Evolutionary conservation across 2,113 vertebrate genomes (phyloP).

Genomic region (Phaethon lepturus): DNA sequence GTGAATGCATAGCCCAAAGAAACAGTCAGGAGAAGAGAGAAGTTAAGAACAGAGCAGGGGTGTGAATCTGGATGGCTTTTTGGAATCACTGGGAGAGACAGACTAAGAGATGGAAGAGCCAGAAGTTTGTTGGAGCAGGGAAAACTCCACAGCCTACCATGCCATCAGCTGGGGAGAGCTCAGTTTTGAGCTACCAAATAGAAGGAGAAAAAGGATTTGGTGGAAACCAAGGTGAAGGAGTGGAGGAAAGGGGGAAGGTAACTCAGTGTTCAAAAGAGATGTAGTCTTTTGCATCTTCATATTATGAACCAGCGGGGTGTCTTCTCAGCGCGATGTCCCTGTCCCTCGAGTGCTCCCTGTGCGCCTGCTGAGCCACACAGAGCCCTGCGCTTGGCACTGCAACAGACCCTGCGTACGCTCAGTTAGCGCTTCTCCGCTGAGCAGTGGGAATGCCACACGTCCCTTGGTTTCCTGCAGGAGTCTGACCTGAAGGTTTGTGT

Average conservation of each 20-base stretch:
- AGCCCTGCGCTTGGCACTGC: neutral
- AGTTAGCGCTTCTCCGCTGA: neutral
- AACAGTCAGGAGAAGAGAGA: neutral
- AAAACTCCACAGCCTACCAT: neutral
- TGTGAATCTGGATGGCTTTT: neutral
- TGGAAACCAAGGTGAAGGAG: neutral
- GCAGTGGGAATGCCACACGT: accelerated
- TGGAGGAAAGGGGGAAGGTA: neutral
- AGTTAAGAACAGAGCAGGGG: neutral
- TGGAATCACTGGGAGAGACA: neutral
- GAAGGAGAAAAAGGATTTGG: neutral
- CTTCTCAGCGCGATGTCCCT: neutral
- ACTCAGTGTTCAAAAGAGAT: neutral
- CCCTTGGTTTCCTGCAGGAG: neutral
- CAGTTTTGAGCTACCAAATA: neutral
- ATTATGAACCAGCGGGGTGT: neutral
- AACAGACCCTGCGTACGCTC: accelerated
- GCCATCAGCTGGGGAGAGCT: neutral
- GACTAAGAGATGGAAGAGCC: neutral
- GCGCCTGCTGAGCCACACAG: neutral
- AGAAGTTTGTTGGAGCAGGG: neutral
- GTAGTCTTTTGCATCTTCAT: neutral
- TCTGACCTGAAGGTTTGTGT: neutral
- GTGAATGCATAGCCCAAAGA: neutral
- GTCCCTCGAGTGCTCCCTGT: neutral